Conservation (phyloP, 2,113 vertebrate genomes). For the Ginglymostoma cirratum region DNA sequence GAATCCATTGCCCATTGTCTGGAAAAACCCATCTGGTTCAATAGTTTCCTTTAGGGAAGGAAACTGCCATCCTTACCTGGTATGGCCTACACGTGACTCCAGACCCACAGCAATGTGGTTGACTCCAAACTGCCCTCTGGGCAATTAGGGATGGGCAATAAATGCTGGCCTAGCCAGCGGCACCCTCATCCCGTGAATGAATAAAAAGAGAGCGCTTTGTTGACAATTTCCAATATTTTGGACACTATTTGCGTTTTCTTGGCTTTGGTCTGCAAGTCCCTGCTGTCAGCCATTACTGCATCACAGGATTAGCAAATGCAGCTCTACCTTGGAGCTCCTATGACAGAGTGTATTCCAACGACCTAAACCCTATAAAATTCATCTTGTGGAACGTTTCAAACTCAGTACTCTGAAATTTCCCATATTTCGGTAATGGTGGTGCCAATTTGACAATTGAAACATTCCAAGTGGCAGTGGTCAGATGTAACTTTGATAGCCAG, state of each 20-base stretch:
- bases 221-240: not conserved
- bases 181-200: no score
- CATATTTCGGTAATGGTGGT: not conserved
- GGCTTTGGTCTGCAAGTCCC: not conserved
- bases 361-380: not conserved
- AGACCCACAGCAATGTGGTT: no score
- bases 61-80: no score
- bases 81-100: no score
- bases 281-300: not conserved
- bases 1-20: no score
- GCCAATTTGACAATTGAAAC: not conserved
- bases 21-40: no score
- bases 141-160: no score
- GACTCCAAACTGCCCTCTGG: no score
- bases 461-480: no score
- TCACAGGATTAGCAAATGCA: not conserved
- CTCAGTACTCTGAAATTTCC: not conserved
- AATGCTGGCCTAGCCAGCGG: no score
- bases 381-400: not conserved
- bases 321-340: not conserved
- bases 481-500: no score
- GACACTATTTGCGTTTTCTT: not conserved
- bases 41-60: no score
- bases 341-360: not conserved
- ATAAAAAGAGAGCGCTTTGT: not conserved